These are phyloP conservation scores for Agrochola litura DNA, from an alignment of 2,888 invertebrate genomes.

Conservation along the genomic window DNA sequence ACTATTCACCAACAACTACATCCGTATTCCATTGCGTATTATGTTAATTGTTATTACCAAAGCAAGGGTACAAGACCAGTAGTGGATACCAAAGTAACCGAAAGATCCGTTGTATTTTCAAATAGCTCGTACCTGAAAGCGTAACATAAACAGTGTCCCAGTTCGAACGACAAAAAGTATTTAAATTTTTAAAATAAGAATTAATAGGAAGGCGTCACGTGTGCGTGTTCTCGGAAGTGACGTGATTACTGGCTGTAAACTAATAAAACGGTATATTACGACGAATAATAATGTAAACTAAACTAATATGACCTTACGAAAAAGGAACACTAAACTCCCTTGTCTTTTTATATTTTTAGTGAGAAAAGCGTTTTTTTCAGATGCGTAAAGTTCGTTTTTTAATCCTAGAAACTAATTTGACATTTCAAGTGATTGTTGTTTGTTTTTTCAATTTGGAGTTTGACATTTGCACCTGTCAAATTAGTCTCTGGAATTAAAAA, in stretches of 20 bases:
- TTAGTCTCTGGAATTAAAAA: no score
- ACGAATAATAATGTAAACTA: constrained; percentile 56
- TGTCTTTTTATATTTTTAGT: constrained; percentile 13
- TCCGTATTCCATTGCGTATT: constrained; percentile 20
- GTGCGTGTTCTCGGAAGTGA: constrained; percentile 83
- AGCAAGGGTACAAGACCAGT: not conserved
- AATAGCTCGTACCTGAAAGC: constrained; percentile 61
- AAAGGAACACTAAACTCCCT: not conserved
- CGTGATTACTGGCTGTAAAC: constrained; percentile 86
- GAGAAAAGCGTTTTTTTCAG: not conserved
- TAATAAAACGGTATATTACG: constrained; percentile 82
- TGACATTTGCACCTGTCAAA: no score
- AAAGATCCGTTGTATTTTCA: not conserved
- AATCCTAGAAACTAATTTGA: no score
- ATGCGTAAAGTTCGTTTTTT: not conserved
- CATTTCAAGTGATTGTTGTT: no score
- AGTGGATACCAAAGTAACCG: not conserved
- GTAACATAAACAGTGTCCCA: constrained; percentile 73
- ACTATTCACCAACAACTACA: not conserved
- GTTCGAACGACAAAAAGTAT: constrained; percentile 80
- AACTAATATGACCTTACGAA: constrained; percentile 42
- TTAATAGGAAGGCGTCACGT: constrained; percentile 73
- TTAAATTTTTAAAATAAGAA: constrained; percentile 73
- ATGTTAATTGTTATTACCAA: not conserved
- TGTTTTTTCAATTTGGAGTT: no score